phyloP scores from a whole-genome alignment of 1,140 invertebrate genomes.

The Teleogryllus occipitalis region DNA sequence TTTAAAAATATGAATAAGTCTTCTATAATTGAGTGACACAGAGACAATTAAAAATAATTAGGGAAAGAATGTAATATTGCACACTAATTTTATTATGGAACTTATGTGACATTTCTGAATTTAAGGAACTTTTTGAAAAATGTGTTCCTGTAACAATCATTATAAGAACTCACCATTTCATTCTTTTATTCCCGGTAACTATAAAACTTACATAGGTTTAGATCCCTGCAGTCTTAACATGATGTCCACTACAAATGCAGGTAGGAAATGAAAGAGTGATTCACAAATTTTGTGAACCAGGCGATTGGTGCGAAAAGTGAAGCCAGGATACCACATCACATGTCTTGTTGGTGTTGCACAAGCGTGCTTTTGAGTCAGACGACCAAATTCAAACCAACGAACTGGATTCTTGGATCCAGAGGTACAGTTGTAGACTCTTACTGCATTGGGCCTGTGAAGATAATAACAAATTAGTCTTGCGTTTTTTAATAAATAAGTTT shows the following conservation, averaged over 20 bases:
- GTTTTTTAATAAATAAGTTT: too few relatives aligned
- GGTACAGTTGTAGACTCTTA: slow-evolving; percentile 86
- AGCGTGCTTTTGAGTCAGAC: slow-evolving; percentile 58
- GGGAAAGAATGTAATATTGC: too few relatives aligned
- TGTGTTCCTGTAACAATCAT: too few relatives aligned
- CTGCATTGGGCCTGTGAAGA: slow-evolving; percentile 42
- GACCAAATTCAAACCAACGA: slow-evolving; percentile 69
- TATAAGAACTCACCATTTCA: too few relatives aligned
- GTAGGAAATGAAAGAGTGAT: slow-evolving; percentile 63
- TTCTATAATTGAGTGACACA: too few relatives aligned
- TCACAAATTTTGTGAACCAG: slow-evolving; percentile 62
- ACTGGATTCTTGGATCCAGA: slow-evolving; percentile 76
- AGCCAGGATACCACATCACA: slow-evolving; percentile 79
- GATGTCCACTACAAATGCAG: slow-evolving; percentile 69
- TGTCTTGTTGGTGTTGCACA: slow-evolving; percentile 68
- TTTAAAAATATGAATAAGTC: too few relatives aligned
- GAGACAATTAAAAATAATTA: too few relatives aligned
- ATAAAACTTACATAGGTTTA: slow-evolving; percentile 63
- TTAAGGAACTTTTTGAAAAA: too few relatives aligned
- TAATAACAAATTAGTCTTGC: slow-evolving; percentile 9
- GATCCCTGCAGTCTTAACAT: slow-evolving; percentile 56
- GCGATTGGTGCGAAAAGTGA: slow-evolving; percentile 64
- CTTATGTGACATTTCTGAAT: too few relatives aligned
- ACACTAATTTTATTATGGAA: too few relatives aligned
- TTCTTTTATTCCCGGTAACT: too few relatives aligned